phyloP scores from a whole-genome alignment of 1,140 invertebrate genomes.

The Achroia grisella region DNA sequence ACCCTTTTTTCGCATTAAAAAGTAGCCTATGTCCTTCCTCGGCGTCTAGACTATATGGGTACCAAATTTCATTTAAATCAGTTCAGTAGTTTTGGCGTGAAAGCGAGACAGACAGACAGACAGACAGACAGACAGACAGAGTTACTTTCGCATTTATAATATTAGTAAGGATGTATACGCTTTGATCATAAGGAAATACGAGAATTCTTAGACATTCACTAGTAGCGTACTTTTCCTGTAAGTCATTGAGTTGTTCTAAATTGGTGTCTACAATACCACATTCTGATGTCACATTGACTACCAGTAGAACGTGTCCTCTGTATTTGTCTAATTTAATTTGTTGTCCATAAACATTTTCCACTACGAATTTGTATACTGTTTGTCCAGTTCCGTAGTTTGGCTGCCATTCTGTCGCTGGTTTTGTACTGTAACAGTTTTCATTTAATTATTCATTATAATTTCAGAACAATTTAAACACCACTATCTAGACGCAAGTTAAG shows the following conservation, averaged over 20 bases:
- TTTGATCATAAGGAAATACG: slow-evolving; percentile 94
- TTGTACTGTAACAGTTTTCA: background rate
- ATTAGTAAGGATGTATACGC: no score
- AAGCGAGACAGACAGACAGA: no score
- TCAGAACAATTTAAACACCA: no score
- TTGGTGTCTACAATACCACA: slow-evolving; percentile 88
- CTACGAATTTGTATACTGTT: slow-evolving; percentile 85
- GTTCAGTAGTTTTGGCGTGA: no score
- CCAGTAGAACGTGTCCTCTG: slow-evolving; percentile 81
- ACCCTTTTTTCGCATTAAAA: no score
- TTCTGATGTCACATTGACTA: slow-evolving; percentile 92
- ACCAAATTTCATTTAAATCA: no score
- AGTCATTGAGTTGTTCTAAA: slow-evolving; percentile 83
- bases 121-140: no score
- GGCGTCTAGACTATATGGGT: no score
- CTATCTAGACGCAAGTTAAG: no score
- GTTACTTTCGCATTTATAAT: no score
- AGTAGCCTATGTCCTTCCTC: no score
- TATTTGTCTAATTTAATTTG: slow-evolving; percentile 83
- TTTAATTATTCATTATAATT: no score
- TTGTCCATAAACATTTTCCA: slow-evolving; percentile 82
- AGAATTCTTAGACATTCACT: slow-evolving; percentile 81
- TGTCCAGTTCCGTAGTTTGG: slow-evolving; percentile 66
- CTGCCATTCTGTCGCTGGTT: background rate
- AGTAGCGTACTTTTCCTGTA: slow-evolving; percentile 81